Percentiles rank a stretch among this genome's conserved stretches.
Evolutionary conservation across 2,797 vertebrate species (phyloP).

Genomic region (Enteromius viviparus): DNA sequence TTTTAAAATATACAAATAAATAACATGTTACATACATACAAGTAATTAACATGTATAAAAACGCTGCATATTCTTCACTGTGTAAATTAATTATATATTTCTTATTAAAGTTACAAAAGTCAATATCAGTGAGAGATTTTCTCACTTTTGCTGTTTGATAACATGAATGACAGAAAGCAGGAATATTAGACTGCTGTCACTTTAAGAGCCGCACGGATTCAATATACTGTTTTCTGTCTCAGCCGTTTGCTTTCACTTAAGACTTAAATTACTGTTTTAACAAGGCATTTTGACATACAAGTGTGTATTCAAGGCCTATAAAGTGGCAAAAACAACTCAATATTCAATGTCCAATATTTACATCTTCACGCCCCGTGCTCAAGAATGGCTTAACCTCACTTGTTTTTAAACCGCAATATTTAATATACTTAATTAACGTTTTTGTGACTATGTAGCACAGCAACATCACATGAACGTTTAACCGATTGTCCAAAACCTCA

Average conservation of each 20-base stretch:
- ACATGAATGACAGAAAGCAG: too few relatives aligned
- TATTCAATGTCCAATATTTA: too few relatives aligned
- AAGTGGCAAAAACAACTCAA: background rate
- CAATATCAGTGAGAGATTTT: background rate
- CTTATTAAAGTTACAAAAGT: background rate
- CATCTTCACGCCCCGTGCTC: background rate
- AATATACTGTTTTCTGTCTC: background rate
- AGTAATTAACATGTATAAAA: background rate
- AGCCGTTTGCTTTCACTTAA: background rate
- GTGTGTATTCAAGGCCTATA: background rate
- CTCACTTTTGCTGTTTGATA: background rate
- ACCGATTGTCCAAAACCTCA: background rate
- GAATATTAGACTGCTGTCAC: background rate
- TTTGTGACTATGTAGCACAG: background rate
- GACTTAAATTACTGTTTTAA: background rate
- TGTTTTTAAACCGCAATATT: background rate
- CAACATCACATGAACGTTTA: background rate
- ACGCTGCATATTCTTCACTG: background rate
- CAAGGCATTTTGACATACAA: background rate
- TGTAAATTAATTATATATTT: background rate
- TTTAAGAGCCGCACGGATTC: background rate
- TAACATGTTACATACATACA: background rate
- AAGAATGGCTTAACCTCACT: background rate
- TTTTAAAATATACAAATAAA: background rate
- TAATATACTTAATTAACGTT: background rate